A percentile compares a stretch with the other conserved stretches of the same genome.
These are phyloP conservation scores for Hippopotamyrus pictus DNA, from an alignment of 2,797 vertebrate species.

Conservation along the genomic window DNA sequence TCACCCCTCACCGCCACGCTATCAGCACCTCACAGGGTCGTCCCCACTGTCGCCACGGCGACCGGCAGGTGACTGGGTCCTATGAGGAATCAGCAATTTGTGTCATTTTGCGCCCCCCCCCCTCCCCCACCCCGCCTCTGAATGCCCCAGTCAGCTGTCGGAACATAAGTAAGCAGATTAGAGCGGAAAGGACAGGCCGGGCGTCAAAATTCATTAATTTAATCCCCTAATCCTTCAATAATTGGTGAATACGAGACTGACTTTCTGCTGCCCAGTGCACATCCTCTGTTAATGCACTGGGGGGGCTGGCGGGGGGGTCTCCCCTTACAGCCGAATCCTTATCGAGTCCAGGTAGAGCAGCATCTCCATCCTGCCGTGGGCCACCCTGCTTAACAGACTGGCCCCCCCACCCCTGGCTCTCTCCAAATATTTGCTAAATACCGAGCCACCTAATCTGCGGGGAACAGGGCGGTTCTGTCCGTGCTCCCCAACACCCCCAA, in stretches of 20 bases:
- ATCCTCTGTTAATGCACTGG: conserved; percentile 37
- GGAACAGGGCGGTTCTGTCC: conserved; percentile 11
- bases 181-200: conserved; percentile 42
- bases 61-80: conserved; percentile 1
- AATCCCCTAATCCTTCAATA: conserved; percentile 44
- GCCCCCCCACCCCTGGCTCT: neutral
- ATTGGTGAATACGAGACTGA: conserved; percentile 46
- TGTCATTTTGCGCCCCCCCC: neutral
- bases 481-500: neutral
- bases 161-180: conserved; percentile 51
- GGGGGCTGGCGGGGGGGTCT: conserved; percentile 23
- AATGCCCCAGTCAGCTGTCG: conserved; percentile 42
- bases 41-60: conserved; percentile 24
- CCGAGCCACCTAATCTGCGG: conserved; percentile 23
- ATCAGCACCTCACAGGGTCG: conserved; percentile 10
- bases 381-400: neutral
- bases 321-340: conserved; percentile 19
- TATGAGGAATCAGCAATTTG: conserved; percentile 36
- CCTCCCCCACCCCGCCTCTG: conserved; percentile 27
- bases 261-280: conserved; percentile 46
- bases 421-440: conserved; percentile 26
- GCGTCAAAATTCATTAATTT: conserved; percentile 50
- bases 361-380: neutral
- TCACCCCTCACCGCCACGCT: conserved; percentile 17
- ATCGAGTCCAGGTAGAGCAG: conserved; percentile 14